Evolutionary conservation across 2,113 vertebrate species (phyloP).

Genomic region (Cottus gobio): DNA sequence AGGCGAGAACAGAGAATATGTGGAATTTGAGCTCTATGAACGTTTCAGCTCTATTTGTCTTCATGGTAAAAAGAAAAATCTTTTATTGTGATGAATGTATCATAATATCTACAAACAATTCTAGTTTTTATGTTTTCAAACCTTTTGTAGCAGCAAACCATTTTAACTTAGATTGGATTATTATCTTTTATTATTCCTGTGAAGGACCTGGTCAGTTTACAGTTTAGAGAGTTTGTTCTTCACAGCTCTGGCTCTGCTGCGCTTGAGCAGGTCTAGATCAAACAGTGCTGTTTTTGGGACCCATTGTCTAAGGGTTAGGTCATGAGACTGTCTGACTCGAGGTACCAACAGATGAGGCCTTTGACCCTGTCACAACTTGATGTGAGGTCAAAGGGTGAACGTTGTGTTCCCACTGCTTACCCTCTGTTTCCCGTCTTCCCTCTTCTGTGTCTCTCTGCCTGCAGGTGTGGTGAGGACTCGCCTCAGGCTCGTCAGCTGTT

Average conservation of each 20-base stretch:
- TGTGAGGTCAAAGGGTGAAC: neutral
- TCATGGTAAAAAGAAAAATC: neutral
- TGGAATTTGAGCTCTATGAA: neutral
- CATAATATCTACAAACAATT: neutral
- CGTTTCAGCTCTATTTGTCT: neutral
- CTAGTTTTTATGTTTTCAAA: neutral
- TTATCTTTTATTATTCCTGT: neutral
- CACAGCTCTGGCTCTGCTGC: neutral
- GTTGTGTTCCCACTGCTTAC: neutral
- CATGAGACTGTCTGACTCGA: conserved; percentile 5
- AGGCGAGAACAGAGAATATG: neutral
- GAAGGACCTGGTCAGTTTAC: neutral
- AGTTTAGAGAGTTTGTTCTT: neutral
- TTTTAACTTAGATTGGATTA: neutral
- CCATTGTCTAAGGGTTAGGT: neutral
- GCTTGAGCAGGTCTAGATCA: neutral
- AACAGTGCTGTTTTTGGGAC: conserved; percentile 16
- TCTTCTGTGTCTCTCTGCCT: conserved; percentile 10
- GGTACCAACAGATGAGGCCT: conserved; percentile 29
- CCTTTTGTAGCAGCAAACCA: neutral
- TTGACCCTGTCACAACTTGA: conserved; percentile 16
- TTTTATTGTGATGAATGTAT: neutral
- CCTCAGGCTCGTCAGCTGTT: conserved; percentile 87
- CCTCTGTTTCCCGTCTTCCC: conserved; percentile 15
- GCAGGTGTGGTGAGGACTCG: conserved; percentile 87